phyloP scores from a whole-genome alignment of 2,797 vertebrate species.

The Bradypodion pumilum region DNA sequence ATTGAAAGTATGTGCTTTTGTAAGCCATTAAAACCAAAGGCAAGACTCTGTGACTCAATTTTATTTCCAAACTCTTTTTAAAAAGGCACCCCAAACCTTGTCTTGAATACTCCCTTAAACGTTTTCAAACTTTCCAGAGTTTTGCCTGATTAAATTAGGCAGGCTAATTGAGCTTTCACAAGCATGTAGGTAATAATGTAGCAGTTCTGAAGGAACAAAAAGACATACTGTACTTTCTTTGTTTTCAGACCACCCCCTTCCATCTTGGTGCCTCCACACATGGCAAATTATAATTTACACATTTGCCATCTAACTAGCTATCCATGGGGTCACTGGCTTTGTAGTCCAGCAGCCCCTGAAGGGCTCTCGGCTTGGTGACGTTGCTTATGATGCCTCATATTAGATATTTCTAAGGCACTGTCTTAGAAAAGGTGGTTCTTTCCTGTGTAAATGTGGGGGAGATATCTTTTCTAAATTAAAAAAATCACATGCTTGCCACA shows the following conservation, averaged over 20 bases:
- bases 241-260: background rate
- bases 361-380: background rate
- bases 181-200: background rate
- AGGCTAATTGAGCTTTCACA: background rate
- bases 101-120: background rate
- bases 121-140: background rate
- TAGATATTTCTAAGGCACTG: too few species aligned
- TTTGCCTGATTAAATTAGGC: background rate
- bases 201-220: background rate
- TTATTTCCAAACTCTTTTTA: background rate
- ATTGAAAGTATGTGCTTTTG: background rate
- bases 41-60: background rate
- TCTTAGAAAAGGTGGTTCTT: background rate
- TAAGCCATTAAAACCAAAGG: background rate
- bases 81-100: background rate
- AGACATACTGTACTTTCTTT: background rate
- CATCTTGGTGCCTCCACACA: background rate
- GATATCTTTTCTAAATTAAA: too few species aligned
- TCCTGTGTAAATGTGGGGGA: background rate
- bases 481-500: too few species aligned
- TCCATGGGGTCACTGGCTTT: background rate
- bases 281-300: background rate
- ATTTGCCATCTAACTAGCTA: background rate
- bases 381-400: background rate
- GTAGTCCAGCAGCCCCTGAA: too few species aligned